Evolutionary conservation across 2,113 vertebrate species (phyloP).

Genomic region (Anolis carolinensis): DNA sequence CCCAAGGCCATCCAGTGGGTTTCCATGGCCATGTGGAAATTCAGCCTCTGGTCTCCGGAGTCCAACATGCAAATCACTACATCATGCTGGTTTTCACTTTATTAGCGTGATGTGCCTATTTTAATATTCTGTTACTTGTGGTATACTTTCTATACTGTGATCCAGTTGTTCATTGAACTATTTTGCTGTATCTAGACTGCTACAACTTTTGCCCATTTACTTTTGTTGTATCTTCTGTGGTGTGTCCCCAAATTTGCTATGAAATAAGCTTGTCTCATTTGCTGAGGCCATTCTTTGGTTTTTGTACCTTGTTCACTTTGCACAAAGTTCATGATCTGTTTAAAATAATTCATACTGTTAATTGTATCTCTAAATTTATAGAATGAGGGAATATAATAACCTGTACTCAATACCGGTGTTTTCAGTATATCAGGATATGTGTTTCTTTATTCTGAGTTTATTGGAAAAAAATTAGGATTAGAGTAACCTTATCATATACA

Average conservation of each 20-base stretch:
- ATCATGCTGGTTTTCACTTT: no score
- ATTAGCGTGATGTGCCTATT: no score
- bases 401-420: background rate
- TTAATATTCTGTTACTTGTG: background rate
- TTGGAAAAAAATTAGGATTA: background rate
- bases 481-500: background rate
- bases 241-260: background rate
- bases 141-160: background rate
- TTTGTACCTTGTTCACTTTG: background rate
- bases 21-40: no score
- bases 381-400: background rate
- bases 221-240: background rate
- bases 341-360: background rate
- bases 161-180: no score
- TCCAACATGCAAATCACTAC: no score
- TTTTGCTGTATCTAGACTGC: no score
- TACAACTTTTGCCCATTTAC: no score
- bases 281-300: background rate
- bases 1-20: no score
- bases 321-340: background rate
- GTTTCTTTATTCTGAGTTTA: background rate
- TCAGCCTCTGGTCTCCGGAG: no score
- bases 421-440: background rate
- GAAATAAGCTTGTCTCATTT: background rate
- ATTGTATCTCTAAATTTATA: background rate